These are phyloP conservation scores for Naja naja DNA, from an alignment of 2,113 vertebrate species.

Conservation along the genomic window DNA sequence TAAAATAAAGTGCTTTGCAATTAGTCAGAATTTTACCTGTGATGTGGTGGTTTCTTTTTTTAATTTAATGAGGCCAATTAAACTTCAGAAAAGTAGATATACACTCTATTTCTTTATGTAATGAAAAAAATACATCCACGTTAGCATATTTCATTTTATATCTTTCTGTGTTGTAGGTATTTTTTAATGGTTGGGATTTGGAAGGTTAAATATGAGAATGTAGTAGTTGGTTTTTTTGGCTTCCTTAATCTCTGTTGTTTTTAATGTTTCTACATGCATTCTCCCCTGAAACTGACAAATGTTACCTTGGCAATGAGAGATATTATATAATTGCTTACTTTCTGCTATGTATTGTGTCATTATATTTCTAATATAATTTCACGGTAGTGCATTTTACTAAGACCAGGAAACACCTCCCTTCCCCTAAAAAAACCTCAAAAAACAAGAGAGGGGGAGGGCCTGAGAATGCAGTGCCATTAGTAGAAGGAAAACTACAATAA, in stretches of 20 bases:
- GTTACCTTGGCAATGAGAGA: slow-evolving; percentile 22
- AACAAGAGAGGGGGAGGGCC: neutral
- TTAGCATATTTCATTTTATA: neutral
- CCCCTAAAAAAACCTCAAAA: neutral
- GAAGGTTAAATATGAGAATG: slow-evolving; percentile 2
- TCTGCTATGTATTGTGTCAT: slow-evolving; percentile 22
- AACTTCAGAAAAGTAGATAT: neutral
- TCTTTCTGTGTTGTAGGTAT: neutral
- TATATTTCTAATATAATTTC: slow-evolving; percentile 38
- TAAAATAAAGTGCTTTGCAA: neutral
- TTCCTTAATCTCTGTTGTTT: neutral
- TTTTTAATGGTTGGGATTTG: neutral
- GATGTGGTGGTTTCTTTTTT: neutral
- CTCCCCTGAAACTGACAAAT: slow-evolving; percentile 12
- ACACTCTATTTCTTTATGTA: neutral
- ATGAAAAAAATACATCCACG: neutral
- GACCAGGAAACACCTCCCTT: neutral
- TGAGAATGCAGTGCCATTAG: neutral
- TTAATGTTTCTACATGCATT: slow-evolving; percentile 26
- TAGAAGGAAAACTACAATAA: neutral
- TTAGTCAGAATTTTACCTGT: neutral
- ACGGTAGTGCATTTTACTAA: neutral
- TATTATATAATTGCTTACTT: neutral
- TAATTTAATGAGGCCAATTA: neutral
- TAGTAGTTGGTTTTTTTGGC: neutral